Evolutionary conservation across 2,888 invertebrate genomes (phyloP).

Genomic region (Drosophila nr. fundita): DNA sequence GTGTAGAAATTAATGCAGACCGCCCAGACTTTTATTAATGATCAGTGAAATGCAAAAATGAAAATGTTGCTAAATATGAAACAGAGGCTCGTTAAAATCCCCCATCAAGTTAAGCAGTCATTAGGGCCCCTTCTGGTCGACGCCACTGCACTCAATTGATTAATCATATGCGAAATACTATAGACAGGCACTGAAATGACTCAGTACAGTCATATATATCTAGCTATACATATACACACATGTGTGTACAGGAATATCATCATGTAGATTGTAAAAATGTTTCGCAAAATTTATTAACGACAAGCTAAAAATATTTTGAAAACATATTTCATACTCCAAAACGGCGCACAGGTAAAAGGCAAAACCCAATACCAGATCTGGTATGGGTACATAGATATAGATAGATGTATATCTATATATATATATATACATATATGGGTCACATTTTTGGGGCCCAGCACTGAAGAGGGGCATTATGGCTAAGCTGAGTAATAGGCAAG

Average conservation of each 20-base stretch:
- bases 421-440: constrained; percentile 48
- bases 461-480: constrained; percentile 37
- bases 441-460: constrained; percentile 22
- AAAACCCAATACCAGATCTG: constrained; percentile 26
- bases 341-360: constrained; percentile 38
- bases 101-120: background rate
- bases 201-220: constrained; percentile 52
- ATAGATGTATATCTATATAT: background rate
- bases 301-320: constrained; percentile 71
- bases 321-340: constrained; percentile 65
- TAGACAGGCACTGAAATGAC: constrained; percentile 61
- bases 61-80: constrained; percentile 54
- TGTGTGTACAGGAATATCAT: constrained; percentile 5
- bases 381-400: background rate
- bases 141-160: constrained; percentile 63
- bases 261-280: constrained; percentile 57
- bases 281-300: constrained; percentile 66
- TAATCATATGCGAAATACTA: constrained; percentile 68
- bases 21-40: constrained; percentile 78
- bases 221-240: constrained; percentile 1
- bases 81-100: constrained; percentile 26
- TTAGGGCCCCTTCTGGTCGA: constrained; percentile 14
- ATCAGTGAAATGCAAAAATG: constrained; percentile 71
- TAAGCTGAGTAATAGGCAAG: constrained; percentile 23
- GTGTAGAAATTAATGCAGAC: constrained; percentile 45